Evolutionary conservation across 2,888 invertebrate species (phyloP).

Genomic region (Eilema sororculum): DNA sequence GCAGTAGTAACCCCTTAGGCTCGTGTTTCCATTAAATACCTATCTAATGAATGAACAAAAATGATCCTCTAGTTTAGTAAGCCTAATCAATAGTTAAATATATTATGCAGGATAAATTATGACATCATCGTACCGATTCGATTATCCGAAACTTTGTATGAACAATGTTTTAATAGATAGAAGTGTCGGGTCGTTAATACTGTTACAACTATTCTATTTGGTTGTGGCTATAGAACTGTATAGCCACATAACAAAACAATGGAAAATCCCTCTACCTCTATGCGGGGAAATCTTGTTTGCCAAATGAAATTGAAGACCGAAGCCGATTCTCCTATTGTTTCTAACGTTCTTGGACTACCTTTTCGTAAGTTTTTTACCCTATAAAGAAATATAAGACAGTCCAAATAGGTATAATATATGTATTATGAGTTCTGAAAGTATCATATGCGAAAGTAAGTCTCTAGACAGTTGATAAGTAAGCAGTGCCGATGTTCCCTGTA

Average conservation of each 20-base stretch:
- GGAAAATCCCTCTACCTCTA: slow-evolving; percentile 48
- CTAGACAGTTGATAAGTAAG: not conserved
- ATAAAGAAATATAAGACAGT: not conserved
- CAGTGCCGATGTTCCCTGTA: not conserved
- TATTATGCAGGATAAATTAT: no score
- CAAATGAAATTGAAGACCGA: slow-evolving; percentile 28
- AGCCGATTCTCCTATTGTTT: slow-evolving; percentile 20
- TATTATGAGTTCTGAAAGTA: not conserved
- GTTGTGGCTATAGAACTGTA: not conserved
- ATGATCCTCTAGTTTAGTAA: no score
- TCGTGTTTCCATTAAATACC: no score
- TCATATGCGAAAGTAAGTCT: not conserved
- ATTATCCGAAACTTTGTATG: no score
- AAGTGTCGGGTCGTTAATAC: not conserved
- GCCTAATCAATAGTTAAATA: no score
- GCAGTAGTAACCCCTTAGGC: no score
- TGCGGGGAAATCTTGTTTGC: slow-evolving; percentile 34
- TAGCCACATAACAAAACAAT: slow-evolving; percentile 49
- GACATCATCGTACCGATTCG: no score
- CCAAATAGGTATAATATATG: not conserved
- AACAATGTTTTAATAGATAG: not conserved
- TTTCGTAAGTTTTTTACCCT: slow-evolving; percentile 10
- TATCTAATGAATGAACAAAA: no score
- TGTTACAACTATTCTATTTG: not conserved
- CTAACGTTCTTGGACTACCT: not conserved